Conservation (phyloP, 2,797 vertebrate genomes). For the Hypotaenidia philippensis region DNA sequence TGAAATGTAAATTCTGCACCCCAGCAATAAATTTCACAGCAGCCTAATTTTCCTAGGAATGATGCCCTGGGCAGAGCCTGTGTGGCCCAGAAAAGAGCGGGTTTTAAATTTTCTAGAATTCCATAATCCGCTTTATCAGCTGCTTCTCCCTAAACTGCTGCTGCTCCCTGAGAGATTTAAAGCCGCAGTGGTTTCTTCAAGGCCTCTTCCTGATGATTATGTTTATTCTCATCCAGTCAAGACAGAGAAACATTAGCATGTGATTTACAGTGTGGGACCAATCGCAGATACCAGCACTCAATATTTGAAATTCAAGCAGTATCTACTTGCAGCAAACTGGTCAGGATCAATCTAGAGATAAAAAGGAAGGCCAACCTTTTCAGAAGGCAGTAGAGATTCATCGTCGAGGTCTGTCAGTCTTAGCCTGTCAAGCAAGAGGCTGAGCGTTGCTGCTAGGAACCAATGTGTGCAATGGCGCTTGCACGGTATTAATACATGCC, state of each 20-base stretch:
- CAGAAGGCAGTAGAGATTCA: background rate
- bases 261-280: slow-evolving; percentile 57
- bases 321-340: slow-evolving; percentile 1
- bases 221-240: slow-evolving; percentile 66
- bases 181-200: slow-evolving; percentile 50
- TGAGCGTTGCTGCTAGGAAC: background rate
- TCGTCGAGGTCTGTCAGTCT: background rate
- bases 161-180: slow-evolving; percentile 62
- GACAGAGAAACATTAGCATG: slow-evolving; percentile 67
- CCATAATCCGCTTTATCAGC: slow-evolving; percentile 61
- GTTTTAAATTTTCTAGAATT: slow-evolving; percentile 64
- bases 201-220: slow-evolving; percentile 48
- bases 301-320: slow-evolving; percentile 53
- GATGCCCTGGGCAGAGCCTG: slow-evolving; percentile 35
- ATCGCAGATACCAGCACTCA: background rate
- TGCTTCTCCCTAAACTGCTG: slow-evolving; percentile 21
- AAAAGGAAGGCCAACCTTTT: background rate
- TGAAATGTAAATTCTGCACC: slow-evolving; percentile 39
- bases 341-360: slow-evolving; percentile 22
- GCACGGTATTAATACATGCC: background rate
- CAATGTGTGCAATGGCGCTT: background rate
- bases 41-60: slow-evolving; percentile 51
- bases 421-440: background rate
- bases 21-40: slow-evolving; percentile 55
- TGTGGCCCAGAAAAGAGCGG: slow-evolving; percentile 14